Evolutionary conservation across 2,888 invertebrate species (phyloP).

Genomic region (Chymomyza amoena): DNA sequence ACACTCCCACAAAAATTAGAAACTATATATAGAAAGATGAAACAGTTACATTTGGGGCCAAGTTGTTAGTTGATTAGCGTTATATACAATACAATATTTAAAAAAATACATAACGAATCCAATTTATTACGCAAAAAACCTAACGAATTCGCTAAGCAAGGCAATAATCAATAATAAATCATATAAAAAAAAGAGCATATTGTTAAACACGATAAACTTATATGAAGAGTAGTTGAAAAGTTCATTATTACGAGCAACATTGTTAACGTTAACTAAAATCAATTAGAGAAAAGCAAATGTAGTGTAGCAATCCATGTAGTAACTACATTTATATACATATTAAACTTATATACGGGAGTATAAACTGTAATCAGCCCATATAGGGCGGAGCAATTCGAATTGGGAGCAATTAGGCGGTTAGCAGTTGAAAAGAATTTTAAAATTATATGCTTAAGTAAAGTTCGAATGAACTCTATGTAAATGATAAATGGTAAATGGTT

Average conservation of each 20-base stretch:
- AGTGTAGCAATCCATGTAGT: slow-evolving; percentile 30
- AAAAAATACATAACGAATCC: slow-evolving; percentile 24
- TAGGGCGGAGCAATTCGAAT: not conserved
- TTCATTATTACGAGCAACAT: slow-evolving; percentile 8
- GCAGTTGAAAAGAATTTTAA: too few species aligned
- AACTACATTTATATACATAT: slow-evolving; percentile 22
- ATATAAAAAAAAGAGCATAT: slow-evolving; percentile 16
- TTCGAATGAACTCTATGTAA: not conserved
- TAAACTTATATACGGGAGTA: slow-evolving; percentile 11
- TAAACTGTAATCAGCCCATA: slow-evolving; percentile 25
- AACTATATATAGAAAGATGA: slow-evolving; percentile 16
- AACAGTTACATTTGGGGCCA: slow-evolving; percentile 54
- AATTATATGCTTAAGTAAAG: not conserved
- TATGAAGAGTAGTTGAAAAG: slow-evolving; percentile 6
- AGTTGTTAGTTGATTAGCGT: slow-evolving; percentile 38
- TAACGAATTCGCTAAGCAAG: slow-evolving; percentile 74
- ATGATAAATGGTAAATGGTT: not conserved
- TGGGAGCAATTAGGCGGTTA: too few species aligned
- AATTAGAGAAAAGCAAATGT: slow-evolving; percentile 61
- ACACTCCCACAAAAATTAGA: slow-evolving; percentile 25
- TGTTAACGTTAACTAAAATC: slow-evolving; percentile 51
- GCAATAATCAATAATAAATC: slow-evolving; percentile 63
- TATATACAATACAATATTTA: slow-evolving; percentile 18
- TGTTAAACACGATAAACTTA: slow-evolving; percentile 5
- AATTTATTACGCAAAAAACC: slow-evolving; percentile 28